Conservation (phyloP, 2,888 invertebrate species). For the Chloroclystis v-ata region DNA sequence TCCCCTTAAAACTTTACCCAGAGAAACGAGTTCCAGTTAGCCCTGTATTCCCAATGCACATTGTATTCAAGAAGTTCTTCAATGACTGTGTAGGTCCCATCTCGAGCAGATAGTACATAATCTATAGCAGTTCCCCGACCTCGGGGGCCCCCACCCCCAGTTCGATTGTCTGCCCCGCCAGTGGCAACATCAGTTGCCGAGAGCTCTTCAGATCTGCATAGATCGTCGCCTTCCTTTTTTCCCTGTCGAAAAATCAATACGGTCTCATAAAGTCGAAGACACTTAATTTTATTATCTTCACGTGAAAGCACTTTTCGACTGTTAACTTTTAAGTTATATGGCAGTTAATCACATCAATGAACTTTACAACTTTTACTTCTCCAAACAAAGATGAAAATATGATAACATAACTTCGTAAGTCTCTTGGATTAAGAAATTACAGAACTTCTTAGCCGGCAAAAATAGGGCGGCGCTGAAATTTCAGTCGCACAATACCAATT, state of each 20-base stretch:
- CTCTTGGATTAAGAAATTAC: background rate
- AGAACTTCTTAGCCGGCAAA: background rate
- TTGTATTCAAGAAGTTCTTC: constrained; percentile 2
- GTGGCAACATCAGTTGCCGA: constrained; percentile 78
- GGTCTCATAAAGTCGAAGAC: constrained; percentile 70
- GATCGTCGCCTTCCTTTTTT: constrained; percentile 78
- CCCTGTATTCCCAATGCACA: background rate
- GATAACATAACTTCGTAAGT: background rate
- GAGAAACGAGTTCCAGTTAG: background rate
- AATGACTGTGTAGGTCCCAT: constrained; percentile 11
- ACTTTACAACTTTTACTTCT: constrained; percentile 4
- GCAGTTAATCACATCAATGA: background rate
- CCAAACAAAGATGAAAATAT: too few species aligned
- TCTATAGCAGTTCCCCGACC: constrained; percentile 71
- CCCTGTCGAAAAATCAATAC: constrained; percentile 78
- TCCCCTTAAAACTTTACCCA: too few species aligned
- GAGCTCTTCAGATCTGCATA: constrained; percentile 79
- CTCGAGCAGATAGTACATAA: constrained; percentile 34
- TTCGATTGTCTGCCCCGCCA: constrained; percentile 78
- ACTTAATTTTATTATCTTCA: constrained; percentile 60
- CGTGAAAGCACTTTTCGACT: constrained; percentile 24
- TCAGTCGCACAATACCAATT: constrained; percentile 6
- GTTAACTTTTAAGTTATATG: constrained; percentile 13
- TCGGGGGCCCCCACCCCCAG: constrained; percentile 61
- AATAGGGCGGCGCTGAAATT: background rate